These are phyloP conservation scores for Zhuqinia jingwanae DNA, from an alignment of 2,888 invertebrate genomes.

Conservation along the genomic window DNA sequence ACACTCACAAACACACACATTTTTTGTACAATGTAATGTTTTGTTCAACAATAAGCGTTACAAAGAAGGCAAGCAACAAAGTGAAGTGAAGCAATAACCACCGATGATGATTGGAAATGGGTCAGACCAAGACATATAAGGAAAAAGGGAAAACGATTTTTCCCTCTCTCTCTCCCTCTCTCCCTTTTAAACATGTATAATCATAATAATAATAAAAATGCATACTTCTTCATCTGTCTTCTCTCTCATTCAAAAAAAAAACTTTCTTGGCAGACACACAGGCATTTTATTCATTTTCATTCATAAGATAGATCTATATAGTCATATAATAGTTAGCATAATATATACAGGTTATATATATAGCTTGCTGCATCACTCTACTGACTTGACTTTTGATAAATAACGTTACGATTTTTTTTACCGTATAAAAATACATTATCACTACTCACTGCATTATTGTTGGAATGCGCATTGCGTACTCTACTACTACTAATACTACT, in stretches of 20 bases:
- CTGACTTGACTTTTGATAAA: conserved; percentile 20
- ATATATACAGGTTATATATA: too few species aligned
- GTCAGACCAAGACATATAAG: conserved; percentile 72
- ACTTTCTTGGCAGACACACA: too few species aligned
- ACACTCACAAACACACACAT: too few species aligned
- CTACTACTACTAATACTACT: not conserved
- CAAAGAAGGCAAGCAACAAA: not conserved
- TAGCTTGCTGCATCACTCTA: not conserved
- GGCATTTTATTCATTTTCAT: too few species aligned
- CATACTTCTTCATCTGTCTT: conserved; percentile 15
- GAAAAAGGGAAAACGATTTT: conserved; percentile 73
- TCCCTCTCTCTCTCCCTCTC: too few species aligned
- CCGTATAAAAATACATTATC: conserved; percentile 2
- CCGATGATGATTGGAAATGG: conserved; percentile 64
- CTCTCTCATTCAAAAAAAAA: conserved; percentile 25
- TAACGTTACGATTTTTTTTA: conserved; percentile 25
- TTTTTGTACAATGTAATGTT: not conserved
- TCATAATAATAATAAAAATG: conserved; percentile 17
- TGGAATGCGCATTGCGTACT: not conserved
- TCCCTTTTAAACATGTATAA: conserved; percentile 4
- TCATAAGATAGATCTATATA: too few species aligned
- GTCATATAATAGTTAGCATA: too few species aligned
- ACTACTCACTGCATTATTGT: not conserved
- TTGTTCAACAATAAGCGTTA: not conserved
- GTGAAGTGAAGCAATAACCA: conserved; percentile 45